A percentile compares a stretch with the other conserved stretches of the same genome.
Conservation (phyloP, 2,797 vertebrate genomes). For the Poecilia picta region DNA sequence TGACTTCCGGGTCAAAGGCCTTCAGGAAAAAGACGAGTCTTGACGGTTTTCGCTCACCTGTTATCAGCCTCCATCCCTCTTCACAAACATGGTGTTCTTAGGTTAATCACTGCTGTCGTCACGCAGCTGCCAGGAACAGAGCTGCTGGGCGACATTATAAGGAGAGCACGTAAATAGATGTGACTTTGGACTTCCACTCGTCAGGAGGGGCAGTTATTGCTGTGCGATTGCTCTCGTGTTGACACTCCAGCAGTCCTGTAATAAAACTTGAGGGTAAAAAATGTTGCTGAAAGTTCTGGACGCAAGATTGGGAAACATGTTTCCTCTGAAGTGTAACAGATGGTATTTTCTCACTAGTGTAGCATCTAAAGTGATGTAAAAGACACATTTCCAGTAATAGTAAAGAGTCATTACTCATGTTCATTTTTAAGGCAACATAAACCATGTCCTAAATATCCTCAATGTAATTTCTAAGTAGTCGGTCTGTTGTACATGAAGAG, state of each 20-base stretch:
- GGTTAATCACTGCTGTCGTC: slow-evolving; percentile 4
- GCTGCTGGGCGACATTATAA: slow-evolving; percentile 16
- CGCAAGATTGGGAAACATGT: not conserved
- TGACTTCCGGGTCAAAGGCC: slow-evolving; percentile 11
- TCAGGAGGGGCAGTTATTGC: slow-evolving; percentile 29
- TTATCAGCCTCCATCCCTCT: not conserved
- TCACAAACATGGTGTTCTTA: slow-evolving; percentile 22
- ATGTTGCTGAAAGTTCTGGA: not conserved
- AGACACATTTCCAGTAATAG: too few relatives aligned
- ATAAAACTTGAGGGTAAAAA: slow-evolving; percentile 42
- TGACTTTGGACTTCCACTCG: slow-evolving; percentile 70
- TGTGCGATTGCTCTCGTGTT: slow-evolving; percentile 29
- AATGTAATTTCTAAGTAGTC: not conserved
- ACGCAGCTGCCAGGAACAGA: slow-evolving; percentile 29
- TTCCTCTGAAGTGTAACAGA: not conserved
- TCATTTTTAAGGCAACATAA: not conserved
- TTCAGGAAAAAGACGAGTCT: not conserved
- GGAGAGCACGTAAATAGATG: slow-evolving; percentile 18
- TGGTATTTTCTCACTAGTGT: too few relatives aligned
- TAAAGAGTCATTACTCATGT: too few relatives aligned
- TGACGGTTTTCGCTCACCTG: not conserved
- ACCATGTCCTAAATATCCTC: not conserved
- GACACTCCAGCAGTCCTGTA: slow-evolving; percentile 29
- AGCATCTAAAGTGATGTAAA: too few relatives aligned
- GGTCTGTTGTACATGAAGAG: not conserved